A percentile compares a stretch with the other conserved stretches of the same genome.
Conservation (phyloP, 1,140 invertebrate genomes). For the Drosophila persimilis region DNA sequence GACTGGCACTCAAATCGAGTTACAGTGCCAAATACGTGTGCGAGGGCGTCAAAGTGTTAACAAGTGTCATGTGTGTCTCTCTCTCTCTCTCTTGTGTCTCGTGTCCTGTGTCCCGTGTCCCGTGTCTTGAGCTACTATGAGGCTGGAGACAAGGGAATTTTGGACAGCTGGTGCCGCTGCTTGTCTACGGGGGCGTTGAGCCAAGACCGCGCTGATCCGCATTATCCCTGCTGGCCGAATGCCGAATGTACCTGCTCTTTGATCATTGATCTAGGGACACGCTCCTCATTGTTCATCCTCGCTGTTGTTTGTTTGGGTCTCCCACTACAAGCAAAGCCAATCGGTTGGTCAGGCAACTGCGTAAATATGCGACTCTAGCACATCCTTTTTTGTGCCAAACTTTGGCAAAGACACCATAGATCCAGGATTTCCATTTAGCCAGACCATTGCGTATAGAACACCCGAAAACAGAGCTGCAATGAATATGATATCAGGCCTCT, state of each 20-base stretch:
- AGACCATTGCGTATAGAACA: no score
- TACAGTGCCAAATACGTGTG: slow-evolving; percentile 67
- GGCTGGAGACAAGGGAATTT: slow-evolving; percentile 7
- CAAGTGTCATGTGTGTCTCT: slow-evolving; percentile 66
- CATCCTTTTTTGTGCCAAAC: no score
- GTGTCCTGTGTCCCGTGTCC: not conserved
- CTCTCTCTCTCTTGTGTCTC: not conserved
- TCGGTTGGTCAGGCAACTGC: slow-evolving; percentile 57
- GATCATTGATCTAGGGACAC: not conserved
- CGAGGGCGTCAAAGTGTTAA: slow-evolving; percentile 79
- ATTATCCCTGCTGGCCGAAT: slow-evolving; percentile 24
- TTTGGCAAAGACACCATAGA: no score
- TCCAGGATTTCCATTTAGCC: no score
- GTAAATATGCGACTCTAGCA: slow-evolving; percentile 19
- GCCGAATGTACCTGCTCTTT: slow-evolving; percentile 23
- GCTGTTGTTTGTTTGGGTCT: slow-evolving; percentile 43
- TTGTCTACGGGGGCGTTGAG: slow-evolving; percentile 29
- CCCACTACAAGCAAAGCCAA: slow-evolving; percentile 63
- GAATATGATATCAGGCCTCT: no score
- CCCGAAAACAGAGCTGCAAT: no score
- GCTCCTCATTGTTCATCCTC: not conserved
- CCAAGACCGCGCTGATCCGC: slow-evolving; percentile 13
- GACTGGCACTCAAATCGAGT: slow-evolving; percentile 63
- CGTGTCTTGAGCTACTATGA: slow-evolving; percentile 41
- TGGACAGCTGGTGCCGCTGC: slow-evolving; percentile 36